Percentiles rank a stretch among this genome's conserved stretches.
Evolutionary conservation across 1,140 invertebrate genomes (phyloP).

Genomic region (Triops cancriformis): DNA sequence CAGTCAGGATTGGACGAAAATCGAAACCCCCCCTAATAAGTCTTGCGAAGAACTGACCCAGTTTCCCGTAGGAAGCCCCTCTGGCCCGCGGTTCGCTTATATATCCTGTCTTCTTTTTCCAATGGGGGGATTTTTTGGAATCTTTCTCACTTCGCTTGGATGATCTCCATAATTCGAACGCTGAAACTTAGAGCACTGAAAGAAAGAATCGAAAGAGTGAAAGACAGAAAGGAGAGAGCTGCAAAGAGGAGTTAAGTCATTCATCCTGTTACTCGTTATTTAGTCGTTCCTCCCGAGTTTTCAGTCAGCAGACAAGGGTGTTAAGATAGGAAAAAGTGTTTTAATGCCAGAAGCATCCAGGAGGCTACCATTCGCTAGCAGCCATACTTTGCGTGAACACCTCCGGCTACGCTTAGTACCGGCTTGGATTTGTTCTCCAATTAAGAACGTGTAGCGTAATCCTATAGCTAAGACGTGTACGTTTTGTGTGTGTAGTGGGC

Average conservation of each 20-base stretch:
- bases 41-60: background rate
- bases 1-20: background rate
- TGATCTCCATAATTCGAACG: background rate
- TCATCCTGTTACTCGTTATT: background rate
- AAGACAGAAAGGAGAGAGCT: conserved; percentile 1
- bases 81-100: background rate
- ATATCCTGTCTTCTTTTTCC: background rate
- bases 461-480: background rate
- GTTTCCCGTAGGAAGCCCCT: background rate
- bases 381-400: background rate
- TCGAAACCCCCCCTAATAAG: background rate
- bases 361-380: background rate
- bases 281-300: background rate
- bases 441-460: conserved; percentile 1
- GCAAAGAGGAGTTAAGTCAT: background rate
- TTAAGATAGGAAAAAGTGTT: background rate
- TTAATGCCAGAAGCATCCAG: background rate
- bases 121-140: background rate
- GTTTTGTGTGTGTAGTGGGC: background rate
- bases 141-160: background rate
- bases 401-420: background rate
- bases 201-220: background rate
- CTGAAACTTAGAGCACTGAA: background rate
- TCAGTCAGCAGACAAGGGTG: background rate
- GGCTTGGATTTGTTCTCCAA: background rate